Evolutionary conservation across 2,797 vertebrate genomes (phyloP).

Genomic region (Labeo calbasu): DNA sequence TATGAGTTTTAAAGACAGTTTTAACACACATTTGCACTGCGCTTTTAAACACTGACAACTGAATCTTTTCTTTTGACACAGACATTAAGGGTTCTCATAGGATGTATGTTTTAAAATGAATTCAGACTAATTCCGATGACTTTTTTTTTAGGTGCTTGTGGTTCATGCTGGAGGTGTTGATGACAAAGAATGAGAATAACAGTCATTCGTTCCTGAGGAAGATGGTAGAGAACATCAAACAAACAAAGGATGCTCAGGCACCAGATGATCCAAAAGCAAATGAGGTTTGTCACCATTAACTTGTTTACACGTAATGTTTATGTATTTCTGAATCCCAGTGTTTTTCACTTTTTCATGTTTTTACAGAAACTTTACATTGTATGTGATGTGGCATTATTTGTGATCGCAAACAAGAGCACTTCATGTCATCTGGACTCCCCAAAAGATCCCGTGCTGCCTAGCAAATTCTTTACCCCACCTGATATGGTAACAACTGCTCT

Average conservation of each 20-base stretch:
- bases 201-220: slow-evolving; percentile 97
- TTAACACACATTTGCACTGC: not conserved
- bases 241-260: slow-evolving; percentile 94
- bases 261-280: slow-evolving; percentile 96
- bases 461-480: slow-evolving; percentile 93
- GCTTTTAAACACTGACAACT: not conserved
- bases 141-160: slow-evolving; percentile 89
- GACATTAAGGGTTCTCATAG: not conserved
- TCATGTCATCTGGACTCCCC: slow-evolving; percentile 93
- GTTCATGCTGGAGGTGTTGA: slow-evolving; percentile 99
- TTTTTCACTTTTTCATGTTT: slow-evolving; percentile 46
- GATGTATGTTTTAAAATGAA: not conserved
- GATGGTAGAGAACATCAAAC: slow-evolving; percentile 98
- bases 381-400: slow-evolving; percentile 95
- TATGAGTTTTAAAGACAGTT: slow-evolving; percentile 72
- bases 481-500: slow-evolving; percentile 84
- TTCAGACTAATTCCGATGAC: not conserved
- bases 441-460: slow-evolving; percentile 92
- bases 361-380: slow-evolving; percentile 96
- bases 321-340: not conserved
- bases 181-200: slow-evolving; percentile 99
- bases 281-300: slow-evolving; percentile 77
- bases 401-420: slow-evolving; percentile 98
- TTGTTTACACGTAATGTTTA: not conserved
- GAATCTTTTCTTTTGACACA: not conserved